Conservation (phyloP, 1,140 invertebrate genomes). For the Zaprionus ghesquierei region DNA sequence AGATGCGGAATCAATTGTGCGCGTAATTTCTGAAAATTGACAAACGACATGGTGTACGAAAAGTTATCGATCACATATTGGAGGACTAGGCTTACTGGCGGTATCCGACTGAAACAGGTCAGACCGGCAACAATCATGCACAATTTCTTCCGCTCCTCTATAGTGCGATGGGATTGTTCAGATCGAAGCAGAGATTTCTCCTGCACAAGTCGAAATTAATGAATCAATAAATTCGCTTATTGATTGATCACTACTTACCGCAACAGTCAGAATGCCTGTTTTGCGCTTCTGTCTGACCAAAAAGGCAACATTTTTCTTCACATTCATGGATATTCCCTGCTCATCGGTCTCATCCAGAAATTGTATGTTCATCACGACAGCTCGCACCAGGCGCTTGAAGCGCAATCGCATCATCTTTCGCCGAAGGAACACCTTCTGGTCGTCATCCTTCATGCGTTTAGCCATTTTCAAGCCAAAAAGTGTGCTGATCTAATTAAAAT, state of each 20-base stretch:
- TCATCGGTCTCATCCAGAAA: conserved; percentile 58
- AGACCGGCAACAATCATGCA: conserved; percentile 48
- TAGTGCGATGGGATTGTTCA: conserved; percentile 13
- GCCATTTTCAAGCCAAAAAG: conserved; percentile 9
- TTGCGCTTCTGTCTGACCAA: conserved; percentile 58
- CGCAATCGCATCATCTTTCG: conserved; percentile 10
- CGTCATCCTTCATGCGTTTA: conserved; percentile 35
- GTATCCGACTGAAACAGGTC: conserved; percentile 43
- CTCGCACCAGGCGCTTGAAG: conserved; percentile 45
- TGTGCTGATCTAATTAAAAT: not conserved
- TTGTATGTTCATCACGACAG: conserved; percentile 53
- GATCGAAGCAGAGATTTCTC: conserved; percentile 53
- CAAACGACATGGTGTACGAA: not conserved
- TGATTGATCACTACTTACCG: conserved; percentile 27
- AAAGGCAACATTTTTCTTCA: conserved; percentile 54
- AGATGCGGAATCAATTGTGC: conserved; percentile 49
- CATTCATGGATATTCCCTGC: conserved; percentile 46
- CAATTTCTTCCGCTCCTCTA: conserved; percentile 51
- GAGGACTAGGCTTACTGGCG: conserved; percentile 36
- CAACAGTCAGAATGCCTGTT: conserved; percentile 49
- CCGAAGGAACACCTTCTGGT: not conserved
- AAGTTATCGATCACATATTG: not conserved
- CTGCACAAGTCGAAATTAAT: conserved; percentile 5
- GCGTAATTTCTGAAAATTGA: conserved; percentile 45
- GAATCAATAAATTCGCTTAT: not conserved